Evolutionary conservation across 2,888 invertebrate genomes (phyloP), one percentile per base, ranked within the genome.

Genomic region (Caenorhabditis becei): DNA sequence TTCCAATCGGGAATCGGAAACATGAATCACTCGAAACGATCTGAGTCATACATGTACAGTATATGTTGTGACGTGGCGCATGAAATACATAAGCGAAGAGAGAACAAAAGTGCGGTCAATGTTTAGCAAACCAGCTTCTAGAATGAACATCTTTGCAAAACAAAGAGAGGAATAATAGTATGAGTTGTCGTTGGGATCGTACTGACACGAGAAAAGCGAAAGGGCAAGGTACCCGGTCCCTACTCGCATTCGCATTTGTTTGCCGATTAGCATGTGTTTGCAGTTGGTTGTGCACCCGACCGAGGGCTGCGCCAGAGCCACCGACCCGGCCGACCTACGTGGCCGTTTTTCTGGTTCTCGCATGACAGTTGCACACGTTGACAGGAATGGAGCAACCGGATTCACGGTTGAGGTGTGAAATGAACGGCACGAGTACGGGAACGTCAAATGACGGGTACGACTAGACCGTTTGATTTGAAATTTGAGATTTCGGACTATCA

Each of bases 211-310:
- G 56, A 28, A 56, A 20, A 18, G 47, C 4, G 47, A 47, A 47
- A 56, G 56, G 56, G 56, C 56, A 56, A 56, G 56, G 28, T 56
- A 56, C 56, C 56, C 56, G 56, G 56, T 32, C 56, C 56, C 56
- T 56, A 56, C 56, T 56, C 32, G 56, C 56, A 56, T 44, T 62
- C 62, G 24, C 65, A 72, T 72, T 72, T 72, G 72, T 63, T 72
- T 53, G 49, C 56, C 72, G 72, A 72, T 72, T 72, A 72, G 63
- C 72, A 72, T 72, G 71, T 62, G 72, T 63, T 72, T 72, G 72
- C 63, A 32, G 54, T 53, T 61, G 70, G 62, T 61, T 62, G 70
- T 61, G 61, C 54, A 62, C 61, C 54, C 61, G 61, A 51, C 53
- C 32, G 35, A 56, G 16, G 56, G 49, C 54, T 37, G 54, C 62